Conservation (phyloP, 2,797 vertebrate species). For the Setipinna tenuifilis region DNA sequence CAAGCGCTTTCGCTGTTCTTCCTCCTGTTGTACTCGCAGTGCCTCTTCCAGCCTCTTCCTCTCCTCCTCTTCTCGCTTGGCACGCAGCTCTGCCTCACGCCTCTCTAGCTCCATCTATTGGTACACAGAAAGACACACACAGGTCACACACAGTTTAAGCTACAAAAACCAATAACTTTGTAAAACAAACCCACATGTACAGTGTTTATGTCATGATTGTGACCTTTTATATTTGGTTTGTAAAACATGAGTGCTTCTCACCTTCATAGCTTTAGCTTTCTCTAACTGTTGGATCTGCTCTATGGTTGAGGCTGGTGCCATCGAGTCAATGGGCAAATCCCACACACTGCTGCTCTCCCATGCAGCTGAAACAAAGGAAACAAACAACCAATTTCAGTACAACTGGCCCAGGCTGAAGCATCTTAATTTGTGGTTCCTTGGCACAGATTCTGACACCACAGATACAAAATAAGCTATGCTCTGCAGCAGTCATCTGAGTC, state of each 20-base stretch:
- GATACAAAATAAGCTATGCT: not conserved
- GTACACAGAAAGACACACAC: not conserved
- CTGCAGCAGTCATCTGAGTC: not conserved
- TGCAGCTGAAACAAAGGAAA: slow-evolving; percentile 73
- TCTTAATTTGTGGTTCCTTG: not conserved
- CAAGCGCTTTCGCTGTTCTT: slow-evolving; percentile 82
- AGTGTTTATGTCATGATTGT: too few relatives aligned
- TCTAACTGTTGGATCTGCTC: slow-evolving; percentile 98
- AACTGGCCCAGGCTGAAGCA: not conserved
- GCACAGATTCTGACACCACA: not conserved
- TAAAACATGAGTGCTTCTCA: slow-evolving; percentile 52
- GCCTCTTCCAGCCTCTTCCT: slow-evolving; percentile 90
- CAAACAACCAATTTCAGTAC: not conserved
- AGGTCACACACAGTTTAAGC: not conserved
- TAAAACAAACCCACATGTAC: not conserved
- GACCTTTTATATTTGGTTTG: too few relatives aligned
- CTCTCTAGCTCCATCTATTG: slow-evolving; percentile 90
- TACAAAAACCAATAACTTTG: not conserved
- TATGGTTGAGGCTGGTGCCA: slow-evolving; percentile 88
- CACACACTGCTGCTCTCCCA: slow-evolving; percentile 98
- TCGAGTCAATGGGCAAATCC: slow-evolving; percentile 94
- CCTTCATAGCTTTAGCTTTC: slow-evolving; percentile 94
- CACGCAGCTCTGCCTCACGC: slow-evolving; percentile 91
- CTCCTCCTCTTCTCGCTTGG: slow-evolving; percentile 88
- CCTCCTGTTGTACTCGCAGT: slow-evolving; percentile 86